phyloP scores from a whole-genome alignment of 2,888 invertebrate species.

The Cosmia pyralina region DNA sequence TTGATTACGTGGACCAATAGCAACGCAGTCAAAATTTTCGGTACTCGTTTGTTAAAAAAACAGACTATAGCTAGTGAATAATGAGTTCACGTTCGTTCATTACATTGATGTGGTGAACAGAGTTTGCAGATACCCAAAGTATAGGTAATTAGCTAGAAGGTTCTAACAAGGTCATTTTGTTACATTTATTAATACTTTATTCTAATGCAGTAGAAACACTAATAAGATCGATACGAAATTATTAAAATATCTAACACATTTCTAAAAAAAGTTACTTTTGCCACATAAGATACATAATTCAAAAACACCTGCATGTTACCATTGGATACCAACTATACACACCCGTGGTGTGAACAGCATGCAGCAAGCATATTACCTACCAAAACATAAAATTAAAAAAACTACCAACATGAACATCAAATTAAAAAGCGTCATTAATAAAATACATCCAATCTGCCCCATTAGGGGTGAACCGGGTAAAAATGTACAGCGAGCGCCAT shows the following conservation, averaged over 20 bases:
- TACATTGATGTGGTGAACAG: constrained; percentile 17
- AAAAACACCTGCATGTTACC: neutral
- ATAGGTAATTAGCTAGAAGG: neutral
- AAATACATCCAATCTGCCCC: constrained; percentile 59
- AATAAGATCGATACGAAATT: too few relatives aligned
- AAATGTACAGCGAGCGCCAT: constrained; percentile 67
- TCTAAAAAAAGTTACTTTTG: too few relatives aligned
- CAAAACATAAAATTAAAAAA: constrained; percentile 21
- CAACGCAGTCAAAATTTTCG: too few relatives aligned
- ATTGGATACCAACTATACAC: neutral
- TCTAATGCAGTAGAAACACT: neutral
- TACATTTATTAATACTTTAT: neutral
- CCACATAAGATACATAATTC: neutral
- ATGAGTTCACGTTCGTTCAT: constrained; percentile 44
- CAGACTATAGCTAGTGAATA: constrained; percentile 44
- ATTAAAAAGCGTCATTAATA: constrained; percentile 60
- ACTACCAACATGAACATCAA: constrained; percentile 45
- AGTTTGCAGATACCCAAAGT: neutral
- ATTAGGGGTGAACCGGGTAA: constrained; percentile 59
- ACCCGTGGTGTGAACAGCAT: neutral
- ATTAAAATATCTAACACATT: too few relatives aligned
- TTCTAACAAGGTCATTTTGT: neutral
- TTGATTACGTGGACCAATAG: too few relatives aligned
- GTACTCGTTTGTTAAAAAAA: too few relatives aligned
- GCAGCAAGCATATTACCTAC: constrained; percentile 26